These are phyloP conservation scores for Hemistola chrysoprasaria DNA, from an alignment of 2,888 invertebrate species.

Conservation along the genomic window DNA sequence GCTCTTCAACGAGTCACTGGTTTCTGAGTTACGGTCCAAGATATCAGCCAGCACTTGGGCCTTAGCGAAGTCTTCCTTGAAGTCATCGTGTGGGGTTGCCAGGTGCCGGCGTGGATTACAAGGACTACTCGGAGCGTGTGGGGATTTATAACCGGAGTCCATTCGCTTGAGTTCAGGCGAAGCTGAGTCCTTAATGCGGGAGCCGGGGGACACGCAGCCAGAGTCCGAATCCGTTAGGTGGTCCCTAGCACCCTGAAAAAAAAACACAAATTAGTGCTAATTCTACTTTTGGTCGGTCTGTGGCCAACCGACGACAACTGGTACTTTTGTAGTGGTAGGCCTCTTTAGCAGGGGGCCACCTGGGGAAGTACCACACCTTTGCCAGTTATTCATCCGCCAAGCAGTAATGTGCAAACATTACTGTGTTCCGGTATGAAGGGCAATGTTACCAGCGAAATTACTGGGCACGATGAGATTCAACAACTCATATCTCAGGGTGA, in stretches of 20 bases:
- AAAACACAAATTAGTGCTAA: slow-evolving; percentile 1
- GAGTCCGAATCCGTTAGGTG: slow-evolving; percentile 79
- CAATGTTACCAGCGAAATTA: too few species aligned
- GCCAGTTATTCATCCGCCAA: too few species aligned
- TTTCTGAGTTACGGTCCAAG: slow-evolving; percentile 68
- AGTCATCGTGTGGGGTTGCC: slow-evolving; percentile 67
- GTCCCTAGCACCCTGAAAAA: slow-evolving; percentile 73
- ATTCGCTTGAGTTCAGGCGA: slow-evolving; percentile 79
- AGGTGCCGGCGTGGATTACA: slow-evolving; percentile 64
- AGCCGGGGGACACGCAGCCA: slow-evolving; percentile 79
- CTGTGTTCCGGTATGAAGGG: too few species aligned
- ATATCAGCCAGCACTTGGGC: slow-evolving; percentile 73
- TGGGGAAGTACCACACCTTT: too few species aligned
- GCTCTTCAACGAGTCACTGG: slow-evolving; percentile 70
- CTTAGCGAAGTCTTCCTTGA: slow-evolving; percentile 76
- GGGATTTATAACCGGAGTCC: slow-evolving; percentile 80
- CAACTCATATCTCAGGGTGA: too few species aligned
- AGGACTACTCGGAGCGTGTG: slow-evolving; percentile 70
- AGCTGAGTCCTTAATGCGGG: slow-evolving; percentile 77
- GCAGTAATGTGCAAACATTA: too few species aligned
- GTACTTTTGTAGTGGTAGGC: too few species aligned
- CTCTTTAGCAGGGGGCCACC: too few species aligned
- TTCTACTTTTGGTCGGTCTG: too few species aligned
- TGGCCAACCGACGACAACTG: too few species aligned
- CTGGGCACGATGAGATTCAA: too few species aligned